These are phyloP conservation scores for Ochropleura plecta DNA, from an alignment of 2,888 invertebrate genomes.

Conservation along the genomic window DNA sequence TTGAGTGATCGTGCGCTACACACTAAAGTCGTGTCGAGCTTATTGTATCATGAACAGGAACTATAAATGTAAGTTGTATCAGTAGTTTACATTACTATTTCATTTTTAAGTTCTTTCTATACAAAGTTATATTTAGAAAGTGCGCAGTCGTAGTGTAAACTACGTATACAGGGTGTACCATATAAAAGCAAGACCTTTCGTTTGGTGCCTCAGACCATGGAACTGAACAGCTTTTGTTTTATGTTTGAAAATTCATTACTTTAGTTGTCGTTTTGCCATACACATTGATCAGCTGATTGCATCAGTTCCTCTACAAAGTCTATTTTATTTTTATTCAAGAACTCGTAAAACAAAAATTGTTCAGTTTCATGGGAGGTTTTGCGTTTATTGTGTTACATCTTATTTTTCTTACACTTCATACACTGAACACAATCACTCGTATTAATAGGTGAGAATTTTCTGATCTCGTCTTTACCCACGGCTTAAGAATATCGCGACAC, in stretches of 20 bases:
- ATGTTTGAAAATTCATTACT: too few relatives aligned
- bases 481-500: conserved; percentile 60
- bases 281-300: too few relatives aligned
- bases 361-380: too few relatives aligned
- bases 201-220: too few relatives aligned
- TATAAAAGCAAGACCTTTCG: too few relatives aligned
- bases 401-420: neutral
- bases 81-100: conserved; percentile 7
- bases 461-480: conserved; percentile 34
- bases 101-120: neutral
- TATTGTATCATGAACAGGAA: conserved; percentile 25
- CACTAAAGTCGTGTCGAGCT: conserved; percentile 39
- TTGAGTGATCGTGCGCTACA: conserved; percentile 51
- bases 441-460: conserved; percentile 43
- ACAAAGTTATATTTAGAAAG: conserved; percentile 5
- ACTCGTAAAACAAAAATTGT: too few relatives aligned
- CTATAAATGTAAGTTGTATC: conserved; percentile 13
- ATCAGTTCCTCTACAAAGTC: too few relatives aligned
- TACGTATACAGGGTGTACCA: conserved; percentile 2
- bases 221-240: too few relatives aligned
- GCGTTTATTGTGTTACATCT: too few relatives aligned
- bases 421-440: conserved; percentile 31
- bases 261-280: too few relatives aligned
- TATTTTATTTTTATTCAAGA: too few relatives aligned
- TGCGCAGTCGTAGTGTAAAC: neutral